These are phyloP conservation scores for Atrichornis clamosus DNA, from an alignment of 2,113 vertebrate genomes.

Conservation along the genomic window DNA sequence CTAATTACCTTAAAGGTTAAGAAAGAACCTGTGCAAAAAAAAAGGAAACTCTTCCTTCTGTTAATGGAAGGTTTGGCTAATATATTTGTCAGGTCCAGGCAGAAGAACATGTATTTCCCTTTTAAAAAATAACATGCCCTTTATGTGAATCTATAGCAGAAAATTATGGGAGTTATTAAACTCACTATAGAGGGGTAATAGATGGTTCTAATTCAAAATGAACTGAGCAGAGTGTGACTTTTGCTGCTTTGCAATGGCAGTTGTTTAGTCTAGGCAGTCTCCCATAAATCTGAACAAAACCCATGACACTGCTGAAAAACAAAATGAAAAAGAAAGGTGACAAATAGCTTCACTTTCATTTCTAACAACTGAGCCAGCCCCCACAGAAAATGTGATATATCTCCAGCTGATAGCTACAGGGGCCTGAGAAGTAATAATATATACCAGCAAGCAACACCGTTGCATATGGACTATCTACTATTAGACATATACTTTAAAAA, in stretches of 20 bases:
- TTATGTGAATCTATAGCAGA: conserved; percentile 16
- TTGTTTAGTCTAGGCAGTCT: not conserved
- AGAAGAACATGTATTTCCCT: conserved; percentile 7
- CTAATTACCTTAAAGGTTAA: conserved; percentile 33
- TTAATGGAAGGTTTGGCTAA: conserved; percentile 13
- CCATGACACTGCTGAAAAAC: not conserved
- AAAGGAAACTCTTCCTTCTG: not conserved
- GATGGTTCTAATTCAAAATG: conserved; percentile 23
- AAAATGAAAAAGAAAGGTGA: not conserved
- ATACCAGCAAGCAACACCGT: not conserved
- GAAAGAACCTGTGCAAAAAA: not conserved
- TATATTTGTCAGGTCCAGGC: not conserved
- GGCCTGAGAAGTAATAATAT: not conserved
- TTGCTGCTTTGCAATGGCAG: not conserved
- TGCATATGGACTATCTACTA: not conserved
- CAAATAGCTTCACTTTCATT: not conserved
- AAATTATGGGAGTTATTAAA: conserved; percentile 45
- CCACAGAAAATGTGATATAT: not conserved
- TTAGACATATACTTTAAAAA: not conserved
- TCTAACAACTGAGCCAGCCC: not conserved
- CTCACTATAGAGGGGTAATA: not conserved
- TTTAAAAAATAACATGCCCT: conserved; percentile 27
- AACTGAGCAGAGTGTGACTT: not conserved
- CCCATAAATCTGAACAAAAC: conserved; percentile 39
- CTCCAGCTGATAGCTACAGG: not conserved